Evolutionary conservation across 64 coral and sea anemone genomes (phyloP).

Genomic region (Catalaphyllia jardinei): DNA sequence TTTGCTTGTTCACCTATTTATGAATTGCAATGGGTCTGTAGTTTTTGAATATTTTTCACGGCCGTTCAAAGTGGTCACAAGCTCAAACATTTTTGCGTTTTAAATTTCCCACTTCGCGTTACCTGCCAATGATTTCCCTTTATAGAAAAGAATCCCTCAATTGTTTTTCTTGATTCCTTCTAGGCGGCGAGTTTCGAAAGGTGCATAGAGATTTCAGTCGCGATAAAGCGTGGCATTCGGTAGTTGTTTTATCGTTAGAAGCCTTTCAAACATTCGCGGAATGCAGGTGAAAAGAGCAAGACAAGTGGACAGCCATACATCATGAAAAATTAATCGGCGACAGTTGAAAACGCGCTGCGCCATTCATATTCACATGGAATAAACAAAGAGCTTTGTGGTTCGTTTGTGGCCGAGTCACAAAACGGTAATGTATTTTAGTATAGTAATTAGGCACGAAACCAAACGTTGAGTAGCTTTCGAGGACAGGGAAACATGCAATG

Average conservation of each 20-base stretch:
- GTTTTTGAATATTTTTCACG: too few species aligned
- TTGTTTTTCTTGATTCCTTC: too few species aligned
- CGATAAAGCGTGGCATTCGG: too few species aligned
- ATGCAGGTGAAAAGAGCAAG: slow-evolving; percentile 10
- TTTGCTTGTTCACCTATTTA: too few species aligned
- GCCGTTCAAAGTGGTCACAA: too few species aligned
- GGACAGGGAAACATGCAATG: slow-evolving; percentile 28
- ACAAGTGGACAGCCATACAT: neutral
- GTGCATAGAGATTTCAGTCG: too few species aligned
- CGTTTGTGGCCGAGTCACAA: neutral
- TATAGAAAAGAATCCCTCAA: too few species aligned
- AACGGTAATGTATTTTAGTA: neutral
- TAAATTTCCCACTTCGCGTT: too few species aligned
- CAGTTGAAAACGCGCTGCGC: slow-evolving; percentile 1
- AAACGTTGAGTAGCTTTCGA: neutral
- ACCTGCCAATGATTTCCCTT: neutral
- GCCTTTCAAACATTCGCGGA: neutral
- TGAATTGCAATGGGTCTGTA: too few species aligned
- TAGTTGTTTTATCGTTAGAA: too few species aligned
- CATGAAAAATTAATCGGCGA: slow-evolving; percentile 22
- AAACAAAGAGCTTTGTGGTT: neutral
- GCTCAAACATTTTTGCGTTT: too few species aligned
- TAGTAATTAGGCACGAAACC: neutral
- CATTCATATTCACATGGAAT: neutral
- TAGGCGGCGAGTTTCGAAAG: too few species aligned